These are phyloP conservation scores for Bombus polaris DNA, from an alignment of 1,140 invertebrate species.

Conservation along the genomic window DNA sequence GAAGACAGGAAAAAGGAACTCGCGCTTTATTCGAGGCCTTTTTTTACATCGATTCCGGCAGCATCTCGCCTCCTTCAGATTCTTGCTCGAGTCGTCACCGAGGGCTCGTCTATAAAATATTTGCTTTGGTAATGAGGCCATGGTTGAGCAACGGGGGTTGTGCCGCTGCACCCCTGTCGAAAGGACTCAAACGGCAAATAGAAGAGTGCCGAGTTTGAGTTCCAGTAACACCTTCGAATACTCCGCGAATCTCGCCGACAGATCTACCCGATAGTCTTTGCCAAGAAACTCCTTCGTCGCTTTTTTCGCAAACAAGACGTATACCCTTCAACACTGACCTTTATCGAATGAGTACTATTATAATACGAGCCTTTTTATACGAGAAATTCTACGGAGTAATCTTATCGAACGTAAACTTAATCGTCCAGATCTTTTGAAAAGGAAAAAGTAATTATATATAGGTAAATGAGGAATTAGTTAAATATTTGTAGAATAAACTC, in stretches of 20 bases:
- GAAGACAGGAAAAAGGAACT: conserved; percentile 72
- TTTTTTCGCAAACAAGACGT: conserved; percentile 13
- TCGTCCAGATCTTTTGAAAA: background rate
- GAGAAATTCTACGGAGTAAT: background rate
- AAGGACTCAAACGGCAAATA: conserved; percentile 80
- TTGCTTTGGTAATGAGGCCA: conserved; percentile 83
- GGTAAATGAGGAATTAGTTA: background rate
- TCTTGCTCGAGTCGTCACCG: conserved; percentile 59
- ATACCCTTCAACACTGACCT: conserved; percentile 9
- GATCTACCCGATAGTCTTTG: conserved; percentile 64
- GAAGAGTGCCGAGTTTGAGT: conserved; percentile 74
- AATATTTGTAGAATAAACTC: background rate
- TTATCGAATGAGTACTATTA: background rate
- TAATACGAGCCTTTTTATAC: background rate
- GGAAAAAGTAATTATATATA: background rate
- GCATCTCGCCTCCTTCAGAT: conserved; percentile 53
- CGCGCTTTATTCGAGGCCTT: conserved; percentile 70
- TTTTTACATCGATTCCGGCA: conserved; percentile 68
- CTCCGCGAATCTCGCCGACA: conserved; percentile 48
- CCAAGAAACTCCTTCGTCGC: conserved; percentile 38
- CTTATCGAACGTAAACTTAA: background rate
- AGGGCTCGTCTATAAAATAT: conserved; percentile 82
- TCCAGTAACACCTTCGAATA: conserved; percentile 74
- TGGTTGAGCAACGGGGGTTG: conserved; percentile 70
- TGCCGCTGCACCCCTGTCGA: conserved; percentile 42